These are phyloP conservation scores for Oligia fasciuncula DNA, from an alignment of 2,888 invertebrate species.

Conservation along the genomic window DNA sequence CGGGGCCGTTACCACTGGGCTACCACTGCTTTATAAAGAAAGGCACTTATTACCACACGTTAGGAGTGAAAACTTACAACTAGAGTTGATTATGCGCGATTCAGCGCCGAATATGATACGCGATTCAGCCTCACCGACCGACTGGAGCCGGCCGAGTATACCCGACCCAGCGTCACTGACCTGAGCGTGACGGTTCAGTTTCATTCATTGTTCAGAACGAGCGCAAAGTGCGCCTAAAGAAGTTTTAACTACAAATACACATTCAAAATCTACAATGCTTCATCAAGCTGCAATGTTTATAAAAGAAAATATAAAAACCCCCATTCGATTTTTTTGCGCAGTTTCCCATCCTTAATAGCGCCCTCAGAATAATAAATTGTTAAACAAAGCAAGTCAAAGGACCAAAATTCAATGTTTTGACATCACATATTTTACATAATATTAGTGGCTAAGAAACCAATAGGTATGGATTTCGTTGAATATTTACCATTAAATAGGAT, in stretches of 20 bases:
- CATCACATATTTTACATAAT: not conserved
- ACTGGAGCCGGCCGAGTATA: not conserved
- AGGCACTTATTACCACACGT: not conserved
- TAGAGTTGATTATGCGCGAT: not conserved
- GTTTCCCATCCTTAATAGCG: slow-evolving; percentile 11
- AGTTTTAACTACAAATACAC: not conserved
- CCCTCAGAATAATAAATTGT: slow-evolving; percentile 14
- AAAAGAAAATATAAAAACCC: too few species aligned
- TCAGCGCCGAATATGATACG: not conserved
- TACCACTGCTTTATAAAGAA: too few species aligned
- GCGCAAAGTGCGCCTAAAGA: not conserved
- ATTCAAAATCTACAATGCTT: not conserved
- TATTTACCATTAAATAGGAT: not conserved
- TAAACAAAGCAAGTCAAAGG: slow-evolving; percentile 36
- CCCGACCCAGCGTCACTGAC: not conserved
- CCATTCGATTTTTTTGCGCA: not conserved
- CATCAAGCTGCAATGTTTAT: not conserved
- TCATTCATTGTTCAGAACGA: not conserved
- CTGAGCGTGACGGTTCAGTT: not conserved
- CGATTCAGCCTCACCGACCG: too few species aligned
- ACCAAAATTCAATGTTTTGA: slow-evolving; percentile 20
- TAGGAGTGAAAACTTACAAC: not conserved
- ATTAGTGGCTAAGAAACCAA: not conserved
- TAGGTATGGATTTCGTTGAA: slow-evolving; percentile 4
- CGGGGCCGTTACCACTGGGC: too few species aligned